A percentile compares a stretch with the other conserved stretches of the same genome.
Conservation (phyloP, 1,140 invertebrate species). For the Caenorhabditis briggsae region DNA sequence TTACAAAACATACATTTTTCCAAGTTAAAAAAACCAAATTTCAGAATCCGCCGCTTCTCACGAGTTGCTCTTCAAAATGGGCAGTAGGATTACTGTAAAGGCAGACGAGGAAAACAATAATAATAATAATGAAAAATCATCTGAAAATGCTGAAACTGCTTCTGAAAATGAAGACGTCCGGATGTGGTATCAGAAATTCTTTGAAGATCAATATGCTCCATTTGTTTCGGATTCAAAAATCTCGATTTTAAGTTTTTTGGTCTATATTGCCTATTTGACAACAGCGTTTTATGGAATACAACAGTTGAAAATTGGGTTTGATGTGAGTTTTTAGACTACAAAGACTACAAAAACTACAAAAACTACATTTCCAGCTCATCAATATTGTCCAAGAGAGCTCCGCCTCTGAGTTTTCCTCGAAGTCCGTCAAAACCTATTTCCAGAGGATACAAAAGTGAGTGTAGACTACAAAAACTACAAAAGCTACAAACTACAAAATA, state of each 20-base stretch:
- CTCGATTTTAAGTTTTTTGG: conserved; percentile 64
- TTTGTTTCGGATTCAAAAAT: conserved; percentile 67
- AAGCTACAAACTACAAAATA: conserved; percentile 1
- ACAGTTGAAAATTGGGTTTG: conserved; percentile 71
- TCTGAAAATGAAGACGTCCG: conserved; percentile 54
- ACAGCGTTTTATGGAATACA: conserved; percentile 65
- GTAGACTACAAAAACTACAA: neutral
- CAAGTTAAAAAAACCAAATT: too few relatives aligned
- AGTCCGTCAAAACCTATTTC: conserved; percentile 64
- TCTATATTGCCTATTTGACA: conserved; percentile 66
- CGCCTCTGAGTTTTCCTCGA: conserved; percentile 68
- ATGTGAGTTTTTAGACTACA: conserved; percentile 65
- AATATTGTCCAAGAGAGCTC: conserved; percentile 69
- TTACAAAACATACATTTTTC: too few relatives aligned
- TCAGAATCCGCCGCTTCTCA: conserved; percentile 6
- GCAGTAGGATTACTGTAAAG: conserved; percentile 4
- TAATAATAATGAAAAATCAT: conserved; percentile 25
- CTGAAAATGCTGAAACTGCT: neutral
- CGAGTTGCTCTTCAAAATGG: conserved; percentile 21
- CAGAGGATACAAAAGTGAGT: conserved; percentile 61
- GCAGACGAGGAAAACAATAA: conserved; percentile 56
- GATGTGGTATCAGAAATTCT: conserved; percentile 73
- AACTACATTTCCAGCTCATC: conserved; percentile 65
- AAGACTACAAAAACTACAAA: neutral
- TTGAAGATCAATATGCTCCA: conserved; percentile 70